Percentiles rank a stretch among this genome's conserved stretches.
phyloP scores from a whole-genome alignment of 1,140 invertebrate species.

The Condylostylus longicornis region DNA sequence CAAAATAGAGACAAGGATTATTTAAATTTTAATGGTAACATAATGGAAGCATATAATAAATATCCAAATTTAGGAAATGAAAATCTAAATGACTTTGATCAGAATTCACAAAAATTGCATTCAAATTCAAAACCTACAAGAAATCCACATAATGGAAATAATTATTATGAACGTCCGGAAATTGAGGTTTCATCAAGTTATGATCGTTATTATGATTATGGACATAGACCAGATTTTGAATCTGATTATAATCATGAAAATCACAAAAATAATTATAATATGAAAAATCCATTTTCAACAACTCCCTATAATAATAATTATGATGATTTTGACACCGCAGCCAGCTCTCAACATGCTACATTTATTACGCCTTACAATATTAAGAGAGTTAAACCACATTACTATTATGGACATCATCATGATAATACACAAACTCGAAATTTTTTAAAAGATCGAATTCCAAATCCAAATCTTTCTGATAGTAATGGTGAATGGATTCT shows the following conservation, averaged over 20 bases:
- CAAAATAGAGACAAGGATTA: not conserved
- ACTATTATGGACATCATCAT: not conserved
- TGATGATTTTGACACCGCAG: too few relatives aligned
- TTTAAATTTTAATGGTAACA: too few relatives aligned
- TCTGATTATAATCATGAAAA: constrained; percentile 21
- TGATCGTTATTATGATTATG: not conserved
- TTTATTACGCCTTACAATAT: not conserved
- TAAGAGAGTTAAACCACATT: not conserved
- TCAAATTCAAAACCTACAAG: too few relatives aligned
- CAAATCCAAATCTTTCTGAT: constrained; percentile 39
- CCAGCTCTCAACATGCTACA: too few relatives aligned
- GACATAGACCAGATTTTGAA: not conserved
- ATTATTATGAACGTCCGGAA: not conserved
- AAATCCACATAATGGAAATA: not conserved
- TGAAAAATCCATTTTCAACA: too few relatives aligned
- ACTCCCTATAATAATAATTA: too few relatives aligned
- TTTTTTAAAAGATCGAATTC: constrained; percentile 9
- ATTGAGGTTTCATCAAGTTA: not conserved
- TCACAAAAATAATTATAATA: not conserved
- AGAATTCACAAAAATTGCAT: too few relatives aligned
- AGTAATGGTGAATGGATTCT: constrained; percentile 62
- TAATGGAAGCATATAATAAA: too few relatives aligned
- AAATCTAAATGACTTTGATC: too few relatives aligned
- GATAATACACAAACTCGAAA: not conserved
- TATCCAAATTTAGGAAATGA: too few relatives aligned